These are phyloP conservation scores for Troglohyphantes excavatus DNA, from an alignment of 2,888 invertebrate species.

Conservation along the genomic window DNA sequence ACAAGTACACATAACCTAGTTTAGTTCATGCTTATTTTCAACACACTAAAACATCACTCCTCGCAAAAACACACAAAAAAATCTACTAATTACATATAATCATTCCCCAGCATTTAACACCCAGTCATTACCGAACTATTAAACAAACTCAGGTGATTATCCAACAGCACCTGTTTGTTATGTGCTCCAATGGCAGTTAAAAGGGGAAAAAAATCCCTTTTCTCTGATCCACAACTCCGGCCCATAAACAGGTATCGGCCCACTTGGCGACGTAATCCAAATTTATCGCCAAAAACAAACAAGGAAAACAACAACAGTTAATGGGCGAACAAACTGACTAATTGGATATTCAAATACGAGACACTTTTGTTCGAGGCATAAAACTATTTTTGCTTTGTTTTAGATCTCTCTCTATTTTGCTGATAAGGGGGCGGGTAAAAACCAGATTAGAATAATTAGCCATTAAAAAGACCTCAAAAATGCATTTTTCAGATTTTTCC, in stretches of 20 bases:
- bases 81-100: background rate
- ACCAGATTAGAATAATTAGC: constrained; percentile 61
- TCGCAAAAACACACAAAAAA: background rate
- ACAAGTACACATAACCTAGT: too few relatives aligned
- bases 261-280: background rate
- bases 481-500: constrained; percentile 61
- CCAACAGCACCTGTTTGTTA: background rate
- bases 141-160: background rate
- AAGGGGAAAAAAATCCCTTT: background rate
- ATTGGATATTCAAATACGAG: constrained; percentile 58
- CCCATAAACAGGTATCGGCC: background rate
- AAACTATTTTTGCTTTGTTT: constrained; percentile 31
- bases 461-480: constrained; percentile 72
- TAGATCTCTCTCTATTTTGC: background rate
- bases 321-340: constrained; percentile 34
- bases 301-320: constrained; percentile 32
- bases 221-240: background rate
- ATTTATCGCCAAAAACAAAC: constrained; percentile 20
- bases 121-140: background rate
- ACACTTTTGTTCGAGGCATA: constrained; percentile 10
- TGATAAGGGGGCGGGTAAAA: constrained; percentile 60
- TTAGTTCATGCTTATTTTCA: too few relatives aligned
- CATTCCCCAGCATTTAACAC: background rate
- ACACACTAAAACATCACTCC: too few relatives aligned
- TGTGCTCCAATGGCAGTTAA: background rate